phyloP scores from a whole-genome alignment of 2,888 invertebrate genomes.

The Agrotis puta region DNA sequence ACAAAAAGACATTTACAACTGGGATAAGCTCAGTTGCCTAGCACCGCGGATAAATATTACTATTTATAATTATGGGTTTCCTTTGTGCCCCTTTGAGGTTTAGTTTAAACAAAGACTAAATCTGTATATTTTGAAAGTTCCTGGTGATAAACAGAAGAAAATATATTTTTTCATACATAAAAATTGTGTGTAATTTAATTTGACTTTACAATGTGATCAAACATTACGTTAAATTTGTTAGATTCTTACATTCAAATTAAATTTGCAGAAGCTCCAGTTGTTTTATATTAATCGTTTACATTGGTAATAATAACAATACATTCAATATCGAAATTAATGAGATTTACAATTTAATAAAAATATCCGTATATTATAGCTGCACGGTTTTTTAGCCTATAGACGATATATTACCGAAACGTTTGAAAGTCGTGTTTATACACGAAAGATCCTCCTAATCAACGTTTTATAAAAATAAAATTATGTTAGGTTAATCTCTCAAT shows the following conservation, averaged over 20 bases:
- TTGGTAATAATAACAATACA: conserved; percentile 27
- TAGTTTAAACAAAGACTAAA: neutral
- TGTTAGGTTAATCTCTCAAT: conserved; percentile 48
- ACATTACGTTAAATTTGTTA: conserved; percentile 9
- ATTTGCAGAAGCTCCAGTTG: conserved; percentile 32
- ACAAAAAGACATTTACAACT: too few species aligned
- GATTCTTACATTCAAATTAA: conserved; percentile 3
- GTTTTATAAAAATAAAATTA: conserved; percentile 42
- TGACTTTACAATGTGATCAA: conserved; percentile 27
- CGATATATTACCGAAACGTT: neutral
- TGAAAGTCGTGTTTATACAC: neutral
- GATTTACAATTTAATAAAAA: conserved; percentile 30
- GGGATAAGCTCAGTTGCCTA: too few species aligned
- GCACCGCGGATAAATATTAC: too few species aligned
- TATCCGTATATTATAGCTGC: conserved; percentile 25
- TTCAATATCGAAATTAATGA: conserved; percentile 31
- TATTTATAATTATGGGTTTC: too few species aligned
- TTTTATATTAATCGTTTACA: conserved; percentile 25
- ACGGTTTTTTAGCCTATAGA: neutral
- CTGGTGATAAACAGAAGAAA: neutral
- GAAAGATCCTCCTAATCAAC: conserved; percentile 43
- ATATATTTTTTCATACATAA: conserved; percentile 3
- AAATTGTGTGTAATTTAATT: conserved; percentile 4
- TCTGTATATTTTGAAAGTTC: neutral
- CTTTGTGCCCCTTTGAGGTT: too few species aligned